Evolutionary conservation across 1,140 invertebrate genomes (phyloP).

Genomic region (Scaptomyza graminum): DNA sequence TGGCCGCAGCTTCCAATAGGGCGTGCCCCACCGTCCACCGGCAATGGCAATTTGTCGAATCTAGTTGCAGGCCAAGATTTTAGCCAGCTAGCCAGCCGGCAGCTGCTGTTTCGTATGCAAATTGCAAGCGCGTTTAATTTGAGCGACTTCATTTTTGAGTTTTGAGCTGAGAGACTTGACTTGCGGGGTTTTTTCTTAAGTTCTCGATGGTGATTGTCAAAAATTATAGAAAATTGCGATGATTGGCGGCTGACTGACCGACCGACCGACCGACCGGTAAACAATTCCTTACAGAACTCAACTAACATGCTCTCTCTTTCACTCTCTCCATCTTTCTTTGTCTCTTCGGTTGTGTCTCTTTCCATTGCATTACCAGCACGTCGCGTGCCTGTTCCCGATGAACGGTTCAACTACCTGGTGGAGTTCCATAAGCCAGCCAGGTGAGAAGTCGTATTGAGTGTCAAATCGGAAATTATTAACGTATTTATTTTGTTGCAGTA

Average conservation of each 20-base stretch:
- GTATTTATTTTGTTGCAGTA: constrained; percentile 86
- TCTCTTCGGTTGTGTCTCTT: constrained; percentile 24
- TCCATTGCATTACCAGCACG: constrained; percentile 87
- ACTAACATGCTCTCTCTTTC: constrained; percentile 54
- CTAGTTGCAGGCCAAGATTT: constrained; percentile 49
- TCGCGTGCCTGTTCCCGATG: constrained; percentile 99
- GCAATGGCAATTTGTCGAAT: constrained; percentile 71
- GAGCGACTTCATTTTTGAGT: constrained; percentile 72
- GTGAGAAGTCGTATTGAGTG: constrained; percentile 85
- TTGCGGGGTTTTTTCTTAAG: constrained; percentile 28
- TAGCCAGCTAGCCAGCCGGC: constrained; percentile 3
- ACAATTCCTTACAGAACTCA: constrained; percentile 28
- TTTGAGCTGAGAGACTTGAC: constrained; percentile 18
- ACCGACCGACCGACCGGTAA: not conserved
- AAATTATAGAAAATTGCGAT: constrained; percentile 83
- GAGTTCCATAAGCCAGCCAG: constrained; percentile 97
- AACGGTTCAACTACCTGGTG: constrained; percentile 96
- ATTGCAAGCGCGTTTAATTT: constrained; percentile 67
- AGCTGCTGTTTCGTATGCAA: constrained; percentile 62
- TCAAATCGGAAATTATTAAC: constrained; percentile 18
- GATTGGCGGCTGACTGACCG: constrained; percentile 50
- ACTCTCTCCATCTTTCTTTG: constrained; percentile 21
- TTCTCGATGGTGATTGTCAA: constrained; percentile 53
- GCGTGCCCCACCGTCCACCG: constrained; percentile 54
- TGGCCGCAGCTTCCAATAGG: constrained; percentile 16